Evolutionary conservation across 2,888 invertebrate species (phyloP), one percentile per base, ranked within the genome.

Genomic region (Pheosia tremula): DNA sequence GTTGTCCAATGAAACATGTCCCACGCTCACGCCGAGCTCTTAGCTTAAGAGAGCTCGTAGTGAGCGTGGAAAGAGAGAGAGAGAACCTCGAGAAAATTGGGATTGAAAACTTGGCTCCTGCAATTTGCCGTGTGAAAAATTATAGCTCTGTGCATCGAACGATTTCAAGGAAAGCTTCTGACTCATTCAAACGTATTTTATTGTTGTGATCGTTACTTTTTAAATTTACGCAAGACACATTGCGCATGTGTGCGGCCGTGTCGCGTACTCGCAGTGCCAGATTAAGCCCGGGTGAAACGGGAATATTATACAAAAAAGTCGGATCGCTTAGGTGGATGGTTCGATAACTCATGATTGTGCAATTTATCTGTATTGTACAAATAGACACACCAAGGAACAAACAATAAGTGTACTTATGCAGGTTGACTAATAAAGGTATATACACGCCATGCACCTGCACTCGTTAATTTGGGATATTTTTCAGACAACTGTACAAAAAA

Each of bases 191-290:
- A 60, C 60, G 68, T 74, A 68, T 70, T 63, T 66, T 76, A 72
- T 76, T 74, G 74, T 74, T 61, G 57, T 59, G 63, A 66, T 67
- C 74, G 64, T 77, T 77, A 74, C 75, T 65, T 66, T 63, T 72
- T 62, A 70, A 72, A 75, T 76, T 76, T 76, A 76, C 65, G 68
- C 66, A 63, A 58, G 62, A 7, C 39, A 39, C 55, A 13, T 55
- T 13, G 39, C 55, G 55, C 39, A 11, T 50, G 36, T 13, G 47
- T 13, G 36, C 36, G 11, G 58, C 13, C 53, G 8, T 37, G 10
- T 37, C 53, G 53, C 53, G 24, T 52, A 36, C 36, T 52, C 36
- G 52, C 24, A 36, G 52, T 36, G 52, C 13, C 9, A 36, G 13
- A 24, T 24, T 24, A 24, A 9, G 37, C 37, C 3, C 36, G 37